Conservation (phyloP, 2,113 vertebrate species). For the Psephotus haematonotus region DNA sequence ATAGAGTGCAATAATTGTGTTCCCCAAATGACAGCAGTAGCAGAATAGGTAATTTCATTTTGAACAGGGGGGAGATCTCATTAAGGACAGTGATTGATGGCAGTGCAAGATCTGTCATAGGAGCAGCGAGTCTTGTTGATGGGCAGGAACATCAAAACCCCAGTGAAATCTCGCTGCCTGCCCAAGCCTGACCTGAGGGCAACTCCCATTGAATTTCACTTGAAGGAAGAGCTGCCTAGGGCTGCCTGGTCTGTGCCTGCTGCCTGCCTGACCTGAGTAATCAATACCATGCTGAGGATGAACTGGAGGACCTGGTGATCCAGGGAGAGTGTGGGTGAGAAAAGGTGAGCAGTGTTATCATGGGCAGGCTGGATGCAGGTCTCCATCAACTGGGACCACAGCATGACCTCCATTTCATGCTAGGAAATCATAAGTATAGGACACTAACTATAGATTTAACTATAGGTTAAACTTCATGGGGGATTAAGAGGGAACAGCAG, state of each 20-base stretch:
- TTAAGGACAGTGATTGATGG: neutral
- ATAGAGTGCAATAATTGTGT: rapidly evolving
- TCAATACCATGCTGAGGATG: neutral
- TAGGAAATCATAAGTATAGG: neutral
- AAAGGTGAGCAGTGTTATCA: neutral
- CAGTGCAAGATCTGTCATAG: neutral
- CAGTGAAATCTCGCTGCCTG: neutral
- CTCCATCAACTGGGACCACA: neutral
- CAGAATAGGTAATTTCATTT: neutral
- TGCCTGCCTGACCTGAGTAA: neutral
- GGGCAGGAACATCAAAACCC: neutral
- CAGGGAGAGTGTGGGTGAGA: neutral
- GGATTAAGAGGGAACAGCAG: neutral
- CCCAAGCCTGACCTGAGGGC: neutral
- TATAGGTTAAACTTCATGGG: neutral
- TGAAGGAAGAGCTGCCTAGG: neutral
- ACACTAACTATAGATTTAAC: too few species aligned
- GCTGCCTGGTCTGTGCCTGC: neutral
- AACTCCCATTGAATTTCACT: neutral
- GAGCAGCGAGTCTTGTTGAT: neutral
- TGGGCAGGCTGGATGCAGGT: neutral
- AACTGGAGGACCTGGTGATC: neutral
- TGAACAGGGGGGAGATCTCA: neutral
- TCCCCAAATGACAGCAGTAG: too few species aligned
- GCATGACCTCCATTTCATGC: rapidly evolving